Evolutionary conservation across 1,140 invertebrate genomes (phyloP).

Genomic region (Harlomillsia oculata): DNA sequence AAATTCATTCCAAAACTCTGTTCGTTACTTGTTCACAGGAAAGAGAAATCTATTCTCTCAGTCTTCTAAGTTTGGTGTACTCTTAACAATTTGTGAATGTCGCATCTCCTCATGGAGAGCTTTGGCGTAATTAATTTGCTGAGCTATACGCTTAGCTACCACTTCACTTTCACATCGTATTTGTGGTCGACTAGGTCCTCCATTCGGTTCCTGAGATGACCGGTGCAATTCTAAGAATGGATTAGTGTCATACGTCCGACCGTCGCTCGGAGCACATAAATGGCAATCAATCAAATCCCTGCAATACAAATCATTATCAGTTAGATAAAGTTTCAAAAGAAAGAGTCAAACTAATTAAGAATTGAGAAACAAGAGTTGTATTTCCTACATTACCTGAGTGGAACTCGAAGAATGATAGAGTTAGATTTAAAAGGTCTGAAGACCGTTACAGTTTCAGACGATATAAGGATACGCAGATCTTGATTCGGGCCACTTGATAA

Average conservation of each 20-base stretch:
- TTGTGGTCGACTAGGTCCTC: conserved; percentile 50
- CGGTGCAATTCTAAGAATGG: conserved; percentile 45
- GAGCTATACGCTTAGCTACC: conserved; percentile 64
- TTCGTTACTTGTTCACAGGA: too few species aligned
- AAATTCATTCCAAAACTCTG: too few species aligned
- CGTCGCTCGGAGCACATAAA: conserved; percentile 39
- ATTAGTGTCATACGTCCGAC: conserved; percentile 38
- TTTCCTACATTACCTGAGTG: conserved; percentile 54
- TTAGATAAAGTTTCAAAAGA: conserved; percentile 38
- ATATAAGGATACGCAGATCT: conserved; percentile 62
- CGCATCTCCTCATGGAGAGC: conserved; percentile 69
- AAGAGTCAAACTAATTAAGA: too few species aligned
- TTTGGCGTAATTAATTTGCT: conserved; percentile 76
- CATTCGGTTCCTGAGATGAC: conserved; percentile 23
- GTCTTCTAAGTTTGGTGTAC: conserved; percentile 2
- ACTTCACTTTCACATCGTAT: conserved; percentile 70
- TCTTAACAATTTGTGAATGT: conserved; percentile 42
- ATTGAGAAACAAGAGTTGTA: too few species aligned
- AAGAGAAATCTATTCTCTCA: too few species aligned
- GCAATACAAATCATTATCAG: conserved; percentile 49
- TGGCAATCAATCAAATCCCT: conserved; percentile 41
- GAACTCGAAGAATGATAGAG: conserved; percentile 56
- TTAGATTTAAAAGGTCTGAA: conserved; percentile 46
- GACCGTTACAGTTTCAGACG: conserved; percentile 66
- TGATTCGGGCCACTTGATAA: conserved; percentile 56